These are phyloP conservation scores for Mareca strepera DNA, from an alignment of 2,797 vertebrate species.

Conservation along the genomic window DNA sequence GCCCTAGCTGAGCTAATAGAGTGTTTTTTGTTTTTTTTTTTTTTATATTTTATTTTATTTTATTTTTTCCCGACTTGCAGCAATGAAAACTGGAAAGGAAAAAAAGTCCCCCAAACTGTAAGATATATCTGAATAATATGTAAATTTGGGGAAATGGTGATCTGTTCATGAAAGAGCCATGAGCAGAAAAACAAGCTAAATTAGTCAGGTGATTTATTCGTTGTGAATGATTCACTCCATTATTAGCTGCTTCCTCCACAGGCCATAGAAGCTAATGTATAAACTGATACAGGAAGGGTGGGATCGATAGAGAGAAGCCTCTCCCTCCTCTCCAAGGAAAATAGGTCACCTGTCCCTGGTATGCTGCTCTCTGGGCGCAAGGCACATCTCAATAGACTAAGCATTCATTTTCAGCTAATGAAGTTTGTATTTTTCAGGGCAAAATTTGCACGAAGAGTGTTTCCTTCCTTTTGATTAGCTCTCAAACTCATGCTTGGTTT, in stretches of 20 bases:
- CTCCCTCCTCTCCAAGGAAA: slow-evolving; percentile 34
- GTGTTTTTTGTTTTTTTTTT: background rate
- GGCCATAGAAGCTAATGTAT: background rate
- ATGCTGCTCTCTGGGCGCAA: background rate
- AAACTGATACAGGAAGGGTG: slow-evolving; percentile 27
- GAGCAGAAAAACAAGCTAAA: slow-evolving; percentile 47
- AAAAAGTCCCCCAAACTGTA: background rate
- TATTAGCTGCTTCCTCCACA: slow-evolving; percentile 34
- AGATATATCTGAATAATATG: background rate
- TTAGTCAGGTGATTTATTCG: slow-evolving; percentile 55
- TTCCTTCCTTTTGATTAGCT: background rate
- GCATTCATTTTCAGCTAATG: background rate
- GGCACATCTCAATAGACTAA: background rate
- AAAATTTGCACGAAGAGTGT: background rate
- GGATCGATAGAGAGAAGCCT: slow-evolving; percentile 11
- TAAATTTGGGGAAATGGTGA: background rate
- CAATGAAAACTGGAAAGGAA: background rate
- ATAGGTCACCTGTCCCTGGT: slow-evolving; percentile 23
- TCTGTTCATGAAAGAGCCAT: background rate
- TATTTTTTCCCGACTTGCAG: background rate
- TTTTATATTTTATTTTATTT: background rate
- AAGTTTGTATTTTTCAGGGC: background rate
- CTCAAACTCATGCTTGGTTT: background rate
- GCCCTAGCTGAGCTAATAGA: background rate
- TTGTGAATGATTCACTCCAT: slow-evolving; percentile 37